Evolutionary conservation across 2,888 invertebrate species (phyloP), one percentile per base, ranked within the genome.

Genomic region (Dasysyrphus tricinctus): DNA sequence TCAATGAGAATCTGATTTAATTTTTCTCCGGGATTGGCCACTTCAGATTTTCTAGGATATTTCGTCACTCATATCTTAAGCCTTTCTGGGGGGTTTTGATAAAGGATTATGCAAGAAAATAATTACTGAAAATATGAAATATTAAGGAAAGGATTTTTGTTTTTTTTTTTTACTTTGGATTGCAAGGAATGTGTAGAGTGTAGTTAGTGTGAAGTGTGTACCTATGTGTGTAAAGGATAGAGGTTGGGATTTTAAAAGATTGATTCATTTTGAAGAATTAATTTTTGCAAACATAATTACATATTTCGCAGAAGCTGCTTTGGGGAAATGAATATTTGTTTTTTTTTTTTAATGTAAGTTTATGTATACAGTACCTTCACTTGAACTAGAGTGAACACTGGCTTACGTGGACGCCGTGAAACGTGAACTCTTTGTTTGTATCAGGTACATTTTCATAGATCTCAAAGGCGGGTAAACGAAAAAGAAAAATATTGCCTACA

Each of bases 41-140:
- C 78, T 76, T 75, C 32, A 75, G 65, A 78, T 54, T 86, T 63
- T 54, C 51, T 75, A 47, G 76, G 74, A 78, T 82, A 72, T 78
- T 82, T 82, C 78, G 82, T 86, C 85, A 86, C 85, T 86, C 81
- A 81, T 78, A 65, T 70, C 70, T 82, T 77, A 85, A 81, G 69
- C 74, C 65, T 63, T 51, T 61, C 8, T 32, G 42, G 34, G 49
- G 24, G 78, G 63, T 39, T 78, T 51, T 82, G 78, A 67, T 67
- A 72, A 42, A 56, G 78, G 82, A 82, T 86, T 86, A 86, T 75
- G 82, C 82, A 82, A 47, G 72, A 80, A 86, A 86, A 82, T 82
- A 86, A 86, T 86, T 82, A 86, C 70, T 49, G 51, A 67, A 32
- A 67, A 67, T 70, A 86, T 82, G 75, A 79, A 86, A 82, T 86